Conservation (phyloP, 2,888 invertebrate species). For the Nomada fabriciana region DNA sequence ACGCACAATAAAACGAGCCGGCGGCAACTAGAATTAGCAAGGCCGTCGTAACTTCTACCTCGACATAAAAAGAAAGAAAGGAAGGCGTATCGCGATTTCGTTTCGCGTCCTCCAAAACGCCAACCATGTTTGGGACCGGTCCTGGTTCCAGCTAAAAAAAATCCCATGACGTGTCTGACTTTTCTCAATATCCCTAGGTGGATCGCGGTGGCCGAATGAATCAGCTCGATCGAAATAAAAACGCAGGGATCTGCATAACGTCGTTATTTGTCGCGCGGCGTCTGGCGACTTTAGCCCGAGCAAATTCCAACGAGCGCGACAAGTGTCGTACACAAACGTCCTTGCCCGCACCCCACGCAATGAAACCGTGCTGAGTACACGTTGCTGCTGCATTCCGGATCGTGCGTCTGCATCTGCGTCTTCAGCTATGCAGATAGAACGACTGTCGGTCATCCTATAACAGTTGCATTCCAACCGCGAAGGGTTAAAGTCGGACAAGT, state of each 20-base stretch:
- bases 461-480: slow-evolving; percentile 18
- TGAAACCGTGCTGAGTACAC: slow-evolving; percentile 49
- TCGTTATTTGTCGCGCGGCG: slow-evolving; percentile 55
- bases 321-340: slow-evolving; percentile 61
- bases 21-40: too few relatives aligned
- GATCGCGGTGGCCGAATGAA: slow-evolving; percentile 42
- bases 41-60: not conserved
- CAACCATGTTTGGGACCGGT: slow-evolving; percentile 41
- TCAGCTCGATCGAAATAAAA: slow-evolving; percentile 48
- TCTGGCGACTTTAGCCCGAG: slow-evolving; percentile 32
- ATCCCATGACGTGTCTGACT: slow-evolving; percentile 39
- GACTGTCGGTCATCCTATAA: slow-evolving; percentile 15
- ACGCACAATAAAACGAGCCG: too few relatives aligned
- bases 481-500: slow-evolving; percentile 19
- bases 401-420: slow-evolving; percentile 21
- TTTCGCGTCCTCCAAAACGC: not conserved
- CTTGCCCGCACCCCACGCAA: slow-evolving; percentile 66
- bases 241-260: slow-evolving; percentile 54
- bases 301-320: slow-evolving; percentile 58
- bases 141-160: slow-evolving; percentile 7
- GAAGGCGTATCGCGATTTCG: not conserved
- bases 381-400: slow-evolving; percentile 58
- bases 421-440: slow-evolving; percentile 36
- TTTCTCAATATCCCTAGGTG: slow-evolving; percentile 22
- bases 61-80: too few relatives aligned